Evolutionary conservation across 2,797 vertebrate genomes (phyloP), one percentile per base, ranked within the genome.

Genomic region (Scolopax bukidnonensis): DNA sequence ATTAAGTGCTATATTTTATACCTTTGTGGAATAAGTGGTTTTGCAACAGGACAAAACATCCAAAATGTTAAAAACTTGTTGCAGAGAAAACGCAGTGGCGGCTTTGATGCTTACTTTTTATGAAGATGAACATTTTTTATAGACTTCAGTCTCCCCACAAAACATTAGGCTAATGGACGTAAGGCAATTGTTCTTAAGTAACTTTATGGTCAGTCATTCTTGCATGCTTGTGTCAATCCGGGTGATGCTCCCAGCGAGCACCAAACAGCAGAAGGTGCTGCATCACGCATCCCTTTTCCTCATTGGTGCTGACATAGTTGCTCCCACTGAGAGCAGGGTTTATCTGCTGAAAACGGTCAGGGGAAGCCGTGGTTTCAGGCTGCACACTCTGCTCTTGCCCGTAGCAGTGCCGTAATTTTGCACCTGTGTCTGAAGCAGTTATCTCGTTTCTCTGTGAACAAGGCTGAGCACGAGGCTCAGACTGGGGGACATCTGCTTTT

Each of bases 381-480:
- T 91, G 51, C 40, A 70, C 56, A 47, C 45, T 14, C 56, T 32
- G 59, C 73, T 71, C 64, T 89, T 63, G 95, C 95, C 96, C 68
- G 23, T 95, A 97, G 88, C 97, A 95, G 89, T 86, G 92, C 93
- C 3, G 0, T 95, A 95, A 93, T 74, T 97, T 73, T 97, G 97
- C 97, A 98, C 97, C 98, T 98, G 98, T 94, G 97, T 93, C 97
- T 95, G 90, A 94, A 96, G 83, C 79, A 65, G 64, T 93, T 95
- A 90, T 97, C 95, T 96, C 5, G 70, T 87, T 94, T 95, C 90
- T 91, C 95, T 94, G 85, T 63, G 92, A 95, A 94, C 94, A 94
- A 96, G 87, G 90, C 74, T 94, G 87, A 76, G 73, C 32, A 4
- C 36, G 59, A 96, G 96, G 90, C 76, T 93, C 95, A 88, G 84